Evolutionary conservation across 1,140 invertebrate species (phyloP).

Genomic region (Phenacoccus solenopsis): DNA sequence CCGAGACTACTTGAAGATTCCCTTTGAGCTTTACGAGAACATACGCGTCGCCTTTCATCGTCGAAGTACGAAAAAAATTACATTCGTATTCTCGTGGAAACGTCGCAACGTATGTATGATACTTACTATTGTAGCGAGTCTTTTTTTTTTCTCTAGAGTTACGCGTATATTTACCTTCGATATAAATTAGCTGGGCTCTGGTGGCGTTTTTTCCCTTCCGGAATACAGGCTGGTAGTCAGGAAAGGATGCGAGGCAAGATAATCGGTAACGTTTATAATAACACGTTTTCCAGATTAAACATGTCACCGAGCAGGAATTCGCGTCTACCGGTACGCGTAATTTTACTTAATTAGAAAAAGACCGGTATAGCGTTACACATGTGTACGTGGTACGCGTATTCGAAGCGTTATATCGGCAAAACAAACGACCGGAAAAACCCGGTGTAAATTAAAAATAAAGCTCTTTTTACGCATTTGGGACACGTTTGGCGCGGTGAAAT

Average conservation of each 20-base stretch:
- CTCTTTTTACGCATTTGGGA: constrained; percentile 1
- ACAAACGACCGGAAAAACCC: background rate
- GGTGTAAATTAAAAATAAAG: background rate
- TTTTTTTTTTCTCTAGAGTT: background rate
- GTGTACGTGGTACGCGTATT: background rate
- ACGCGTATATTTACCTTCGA: background rate
- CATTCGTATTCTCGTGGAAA: background rate
- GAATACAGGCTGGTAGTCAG: background rate
- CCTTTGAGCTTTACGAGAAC: background rate
- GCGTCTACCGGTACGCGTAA: background rate
- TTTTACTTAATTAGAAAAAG: background rate
- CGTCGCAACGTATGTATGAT: too few relatives aligned
- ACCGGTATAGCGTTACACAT: too few relatives aligned
- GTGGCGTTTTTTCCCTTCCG: too few relatives aligned
- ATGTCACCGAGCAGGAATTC: background rate
- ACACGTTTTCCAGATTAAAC: background rate
- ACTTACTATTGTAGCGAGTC: too few relatives aligned
- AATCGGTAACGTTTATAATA: background rate
- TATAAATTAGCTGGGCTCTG: too few relatives aligned
- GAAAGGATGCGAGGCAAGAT: background rate
- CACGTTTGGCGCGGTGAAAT: background rate
- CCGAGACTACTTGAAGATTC: background rate
- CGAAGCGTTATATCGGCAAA: background rate
- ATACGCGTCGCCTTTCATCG: background rate
- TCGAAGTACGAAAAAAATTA: background rate